Percentiles rank a stretch among this genome's conserved stretches.
Evolutionary conservation across 2,113 vertebrate species (phyloP).

Genomic region (Danio rerio): DNA sequence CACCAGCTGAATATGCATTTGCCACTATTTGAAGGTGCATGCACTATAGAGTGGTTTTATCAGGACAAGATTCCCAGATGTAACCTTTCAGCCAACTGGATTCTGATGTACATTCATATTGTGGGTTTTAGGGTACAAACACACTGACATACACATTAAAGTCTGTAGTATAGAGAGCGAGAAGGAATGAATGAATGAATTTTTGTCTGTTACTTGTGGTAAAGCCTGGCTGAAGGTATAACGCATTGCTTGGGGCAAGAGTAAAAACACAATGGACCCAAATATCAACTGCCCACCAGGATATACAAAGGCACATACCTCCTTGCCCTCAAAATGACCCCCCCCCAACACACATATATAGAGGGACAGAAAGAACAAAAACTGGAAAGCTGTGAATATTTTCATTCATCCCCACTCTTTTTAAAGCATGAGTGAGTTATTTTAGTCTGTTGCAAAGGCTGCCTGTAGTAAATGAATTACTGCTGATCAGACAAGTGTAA

Average conservation of each 20-base stretch:
- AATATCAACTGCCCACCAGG: constrained; percentile 1
- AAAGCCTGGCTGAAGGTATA: constrained; percentile 57
- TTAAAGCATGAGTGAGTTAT: constrained; percentile 39
- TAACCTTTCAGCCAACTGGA: constrained; percentile 1
- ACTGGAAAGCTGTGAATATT: constrained; percentile 57
- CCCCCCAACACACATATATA: constrained; percentile 13
- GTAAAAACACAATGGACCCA: not conserved
- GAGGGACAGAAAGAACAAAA: constrained; percentile 21
- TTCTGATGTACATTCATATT: not conserved
- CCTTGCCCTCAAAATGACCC: constrained; percentile 1
- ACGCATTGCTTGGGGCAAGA: constrained; percentile 47
- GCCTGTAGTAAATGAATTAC: constrained; percentile 42
- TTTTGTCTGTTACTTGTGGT: constrained; percentile 45
- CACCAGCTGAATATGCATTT: constrained; percentile 22
- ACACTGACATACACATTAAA: constrained; percentile 18
- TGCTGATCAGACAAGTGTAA: constrained; percentile 25
- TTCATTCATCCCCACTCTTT: constrained; percentile 23
- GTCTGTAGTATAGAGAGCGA: constrained; percentile 20
- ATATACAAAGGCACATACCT: constrained; percentile 19
- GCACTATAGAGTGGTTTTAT: constrained; percentile 51
- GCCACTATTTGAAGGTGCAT: constrained; percentile 46
- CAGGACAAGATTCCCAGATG: constrained; percentile 14
- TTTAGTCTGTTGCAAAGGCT: constrained; percentile 48
- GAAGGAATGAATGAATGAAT: constrained; percentile 8
- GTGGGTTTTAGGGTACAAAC: not conserved